Percentiles rank a stretch among this genome's conserved stretches.
Evolutionary conservation across 1,140 invertebrate species (phyloP).

Genomic region (Tigriopus japonicus): DNA sequence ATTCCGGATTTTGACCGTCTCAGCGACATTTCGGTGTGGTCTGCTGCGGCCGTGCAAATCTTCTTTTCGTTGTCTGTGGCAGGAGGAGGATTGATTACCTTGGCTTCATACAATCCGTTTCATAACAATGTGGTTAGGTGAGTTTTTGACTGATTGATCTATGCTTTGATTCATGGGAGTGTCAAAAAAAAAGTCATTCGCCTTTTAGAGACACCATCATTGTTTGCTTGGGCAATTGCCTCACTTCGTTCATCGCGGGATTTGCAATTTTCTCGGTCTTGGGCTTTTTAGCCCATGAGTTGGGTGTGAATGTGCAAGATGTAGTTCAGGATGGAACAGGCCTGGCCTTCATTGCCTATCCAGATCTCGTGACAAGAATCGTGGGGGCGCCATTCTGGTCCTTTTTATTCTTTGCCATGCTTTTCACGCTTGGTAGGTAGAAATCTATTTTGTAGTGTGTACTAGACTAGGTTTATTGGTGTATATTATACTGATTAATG

Average conservation of each 20-base stretch:
- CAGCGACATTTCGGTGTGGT: constrained; percentile 25
- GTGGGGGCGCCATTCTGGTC: constrained; percentile 26
- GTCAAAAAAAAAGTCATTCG: constrained; percentile 11
- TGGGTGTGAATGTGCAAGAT: constrained; percentile 44
- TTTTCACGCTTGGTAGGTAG: constrained; percentile 24
- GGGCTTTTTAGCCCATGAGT: constrained; percentile 50
- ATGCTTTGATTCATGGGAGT: background rate
- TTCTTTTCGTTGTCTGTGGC: constrained; percentile 27
- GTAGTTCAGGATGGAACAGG: constrained; percentile 47
- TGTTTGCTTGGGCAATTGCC: constrained; percentile 31
- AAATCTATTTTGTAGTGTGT: too few relatives aligned
- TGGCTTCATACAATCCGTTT: constrained; percentile 27
- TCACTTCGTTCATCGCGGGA: constrained; percentile 60
- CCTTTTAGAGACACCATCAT: constrained; percentile 30
- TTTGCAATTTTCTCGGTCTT: constrained; percentile 71
- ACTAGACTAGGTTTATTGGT: too few relatives aligned
- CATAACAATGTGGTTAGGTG: constrained; percentile 32
- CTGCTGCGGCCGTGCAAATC: constrained; percentile 24
- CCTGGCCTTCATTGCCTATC: constrained; percentile 65
- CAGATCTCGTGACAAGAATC: constrained; percentile 57
- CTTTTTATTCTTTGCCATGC: constrained; percentile 31
- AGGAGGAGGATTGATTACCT: constrained; percentile 24
- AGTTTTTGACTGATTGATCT: background rate
- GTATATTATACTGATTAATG: too few relatives aligned
- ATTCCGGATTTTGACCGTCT: constrained; percentile 25